Base-by-base conservation (phyloP, 1,140 invertebrate genomes). In the Drosophila ogumai region DNA sequence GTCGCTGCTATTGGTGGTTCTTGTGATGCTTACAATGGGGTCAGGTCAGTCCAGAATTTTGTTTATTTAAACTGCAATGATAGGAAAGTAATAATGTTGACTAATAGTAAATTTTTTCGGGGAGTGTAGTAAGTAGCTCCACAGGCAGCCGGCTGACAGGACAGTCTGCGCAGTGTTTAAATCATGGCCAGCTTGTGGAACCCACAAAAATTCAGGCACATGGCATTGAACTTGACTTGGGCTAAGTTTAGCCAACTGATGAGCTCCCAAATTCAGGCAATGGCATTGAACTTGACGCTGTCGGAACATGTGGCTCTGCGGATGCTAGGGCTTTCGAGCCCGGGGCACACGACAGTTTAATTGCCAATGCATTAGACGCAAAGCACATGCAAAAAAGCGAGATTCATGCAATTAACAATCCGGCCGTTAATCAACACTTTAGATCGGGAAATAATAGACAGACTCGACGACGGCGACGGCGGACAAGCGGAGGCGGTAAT, bases 361-460 rank as follows among this genome's bases (percentile, higher is more conserved):
- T 82, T 71, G 50, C 19, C 81, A 76, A 25, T 59, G 32, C 56
- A 58, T 78, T 73, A 73, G 52, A 71, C 52, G 40, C 25, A 31
- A 41, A 50, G 32, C 32, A 54, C 32, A 36, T 54, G 52, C 52
- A 25, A 47, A 58, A 80, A 50, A 25, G 41, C 34, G 25, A 79
- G 68, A 75, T 84, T 84, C 47, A 66, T 75, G 81, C 58, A 72
- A 80, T 85, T 84, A 52, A 67, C 58, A 59, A 71, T 43, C 44
- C 38, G 44, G 36, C 55, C 47, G 77, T 80, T 75, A 81, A 76
- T 73, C 66, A 67, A 67, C 59, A 80, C 72, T 73, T 56, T 47
- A 50, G 64, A 81, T 80, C 78, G 55, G 71, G 71, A 77, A 69
- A 78, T 63, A 61, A 54, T 77, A 77, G 38, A 43, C 55, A 41